Conservation (phyloP, 1,140 invertebrate genomes). For the Drosophila nikananu region DNA sequence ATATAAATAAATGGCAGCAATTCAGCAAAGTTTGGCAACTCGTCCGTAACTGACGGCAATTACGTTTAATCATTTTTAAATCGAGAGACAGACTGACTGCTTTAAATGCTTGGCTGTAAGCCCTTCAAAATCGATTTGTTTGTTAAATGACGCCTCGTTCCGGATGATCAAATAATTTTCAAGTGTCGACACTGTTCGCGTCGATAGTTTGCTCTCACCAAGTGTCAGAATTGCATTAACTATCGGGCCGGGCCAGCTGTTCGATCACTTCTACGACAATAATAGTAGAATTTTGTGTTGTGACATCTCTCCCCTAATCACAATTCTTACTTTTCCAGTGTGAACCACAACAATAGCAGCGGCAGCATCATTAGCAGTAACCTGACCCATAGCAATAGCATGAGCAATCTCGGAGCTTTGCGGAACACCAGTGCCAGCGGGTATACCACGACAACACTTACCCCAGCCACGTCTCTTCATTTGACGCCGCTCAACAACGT, state of each 20-base stretch:
- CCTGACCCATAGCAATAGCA: conserved; percentile 29
- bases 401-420: conserved; percentile 33
- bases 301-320: conserved; percentile 2
- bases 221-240: conserved; percentile 24
- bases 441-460: conserved; percentile 23
- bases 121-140: conserved; percentile 16
- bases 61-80: conserved; percentile 1
- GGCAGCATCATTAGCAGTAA: conserved; percentile 29
- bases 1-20: background rate
- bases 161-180: background rate
- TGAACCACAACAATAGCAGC: conserved; percentile 28
- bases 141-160: background rate
- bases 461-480: conserved; percentile 27
- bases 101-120: background rate
- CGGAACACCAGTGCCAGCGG: conserved; percentile 27
- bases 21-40: background rate
- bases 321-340: conserved; percentile 18
- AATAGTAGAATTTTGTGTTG: conserved; percentile 5
- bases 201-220: conserved; percentile 15
- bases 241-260: conserved; percentile 11
- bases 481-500: conserved; percentile 39
- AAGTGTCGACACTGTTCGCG: background rate
- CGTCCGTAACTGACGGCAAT: background rate
- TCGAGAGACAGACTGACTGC: background rate
- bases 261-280: conserved; percentile 5